Conservation (phyloP, 2,888 invertebrate species). For the Ashinkailepas kermadecensis region DNA sequence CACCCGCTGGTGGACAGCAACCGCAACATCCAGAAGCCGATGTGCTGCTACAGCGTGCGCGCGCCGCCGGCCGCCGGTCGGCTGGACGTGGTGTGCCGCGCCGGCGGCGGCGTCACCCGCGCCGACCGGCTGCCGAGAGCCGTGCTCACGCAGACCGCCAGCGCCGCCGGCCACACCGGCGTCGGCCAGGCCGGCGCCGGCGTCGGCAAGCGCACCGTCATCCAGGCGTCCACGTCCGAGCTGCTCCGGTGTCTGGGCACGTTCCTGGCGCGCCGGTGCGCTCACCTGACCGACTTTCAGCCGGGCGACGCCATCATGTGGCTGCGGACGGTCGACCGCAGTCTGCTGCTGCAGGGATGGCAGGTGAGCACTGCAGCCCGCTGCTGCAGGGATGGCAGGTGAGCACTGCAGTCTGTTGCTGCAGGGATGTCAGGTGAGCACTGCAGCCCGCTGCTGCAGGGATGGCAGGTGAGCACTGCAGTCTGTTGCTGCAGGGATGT, state of each 20-base stretch:
- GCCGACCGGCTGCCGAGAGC: slow-evolving; percentile 25
- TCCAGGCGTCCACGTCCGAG: slow-evolving; percentile 87
- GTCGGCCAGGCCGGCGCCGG: slow-evolving; percentile 14
- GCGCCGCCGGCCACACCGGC: slow-evolving; percentile 26
- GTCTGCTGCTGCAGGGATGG: slow-evolving; percentile 96
- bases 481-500: no score
- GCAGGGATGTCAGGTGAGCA: no score
- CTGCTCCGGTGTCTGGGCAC: slow-evolving; percentile 93
- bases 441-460: no score
- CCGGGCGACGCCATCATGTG: slow-evolving; percentile 97
- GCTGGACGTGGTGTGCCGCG: slow-evolving; percentile 12
- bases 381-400: no score
- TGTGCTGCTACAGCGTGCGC: not conserved
- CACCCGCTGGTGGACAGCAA: slow-evolving; percentile 69
- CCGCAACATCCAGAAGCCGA: slow-evolving; percentile 56
- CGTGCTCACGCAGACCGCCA: slow-evolving; percentile 22
- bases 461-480: no score
- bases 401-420: no score
- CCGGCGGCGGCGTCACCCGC: slow-evolving; percentile 37
- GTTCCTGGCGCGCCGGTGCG: slow-evolving; percentile 77
- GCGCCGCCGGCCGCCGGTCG: slow-evolving; percentile 31
- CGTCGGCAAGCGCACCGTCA: slow-evolving; percentile 33
- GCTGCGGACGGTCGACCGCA: slow-evolving; percentile 94
- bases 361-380: slow-evolving; percentile 57
- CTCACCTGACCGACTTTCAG: slow-evolving; percentile 84